phyloP scores from a whole-genome alignment of 2,113 vertebrate species.

The Scomber scombrus region DNA sequence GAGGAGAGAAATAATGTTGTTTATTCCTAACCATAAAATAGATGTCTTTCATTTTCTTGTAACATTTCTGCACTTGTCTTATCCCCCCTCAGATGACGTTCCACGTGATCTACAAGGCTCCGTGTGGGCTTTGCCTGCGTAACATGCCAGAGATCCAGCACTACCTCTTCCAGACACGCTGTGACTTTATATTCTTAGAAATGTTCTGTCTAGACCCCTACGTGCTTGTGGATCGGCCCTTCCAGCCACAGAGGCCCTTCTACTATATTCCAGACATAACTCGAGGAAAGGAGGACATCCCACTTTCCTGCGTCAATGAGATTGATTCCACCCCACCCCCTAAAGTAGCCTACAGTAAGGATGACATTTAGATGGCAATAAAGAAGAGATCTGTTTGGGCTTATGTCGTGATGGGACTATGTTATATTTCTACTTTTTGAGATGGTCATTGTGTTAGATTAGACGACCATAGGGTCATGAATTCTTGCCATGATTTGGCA shows the following conservation, averaged over 20 bases:
- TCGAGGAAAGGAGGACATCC: slow-evolving; percentile 92
- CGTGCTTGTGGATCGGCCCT: slow-evolving; percentile 95
- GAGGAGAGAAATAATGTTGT: too few species aligned
- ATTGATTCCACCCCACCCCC: slow-evolving; percentile 93
- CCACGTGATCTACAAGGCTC: slow-evolving; percentile 96
- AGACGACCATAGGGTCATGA: too few species aligned
- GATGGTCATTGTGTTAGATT: background rate
- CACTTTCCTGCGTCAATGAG: slow-evolving; percentile 96
- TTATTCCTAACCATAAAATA: background rate
- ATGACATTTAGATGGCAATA: background rate
- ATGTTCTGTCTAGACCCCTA: slow-evolving; percentile 99
- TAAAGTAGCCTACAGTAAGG: slow-evolving; percentile 94
- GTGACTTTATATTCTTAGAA: slow-evolving; percentile 96
- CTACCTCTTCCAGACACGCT: slow-evolving; percentile 94
- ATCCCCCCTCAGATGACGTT: slow-evolving; percentile 89
- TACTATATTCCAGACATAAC: slow-evolving; percentile 97
- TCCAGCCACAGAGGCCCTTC: slow-evolving; percentile 93
- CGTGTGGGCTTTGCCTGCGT: slow-evolving; percentile 94
- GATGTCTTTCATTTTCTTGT: background rate
- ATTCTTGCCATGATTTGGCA: too few species aligned
- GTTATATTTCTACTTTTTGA: background rate
- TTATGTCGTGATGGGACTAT: background rate
- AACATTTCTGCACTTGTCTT: background rate
- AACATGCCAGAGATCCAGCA: slow-evolving; percentile 96
- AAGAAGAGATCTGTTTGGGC: background rate